phyloP scores from a whole-genome alignment of 2,113 vertebrate genomes.

The Fregetta grallaria region DNA sequence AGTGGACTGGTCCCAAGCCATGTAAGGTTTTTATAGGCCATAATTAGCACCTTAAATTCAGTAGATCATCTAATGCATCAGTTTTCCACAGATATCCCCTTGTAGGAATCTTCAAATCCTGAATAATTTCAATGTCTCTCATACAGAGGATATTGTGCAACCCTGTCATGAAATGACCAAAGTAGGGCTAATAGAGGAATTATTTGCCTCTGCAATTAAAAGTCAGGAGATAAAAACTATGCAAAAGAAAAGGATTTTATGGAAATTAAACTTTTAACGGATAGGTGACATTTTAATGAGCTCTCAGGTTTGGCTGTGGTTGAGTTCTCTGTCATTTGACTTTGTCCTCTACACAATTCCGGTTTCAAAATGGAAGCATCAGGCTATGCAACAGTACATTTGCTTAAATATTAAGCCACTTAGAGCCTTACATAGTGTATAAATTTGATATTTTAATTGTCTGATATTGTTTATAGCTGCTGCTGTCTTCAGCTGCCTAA shows the following conservation, averaged over 20 bases:
- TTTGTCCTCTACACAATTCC: not conserved
- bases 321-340: not conserved
- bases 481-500: not conserved
- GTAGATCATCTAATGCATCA: not conserved
- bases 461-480: not conserved
- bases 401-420: not conserved
- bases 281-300: not conserved
- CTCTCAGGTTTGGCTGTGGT: not conserved
- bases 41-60: not conserved
- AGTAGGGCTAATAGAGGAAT: not conserved
- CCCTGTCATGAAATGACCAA: not conserved
- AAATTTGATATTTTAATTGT: not conserved
- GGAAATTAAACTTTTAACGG: not conserved
- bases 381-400: not conserved
- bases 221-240: not conserved
- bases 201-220: not conserved
- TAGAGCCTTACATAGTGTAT: not conserved
- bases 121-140: not conserved
- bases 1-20: not conserved
- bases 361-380: not conserved
- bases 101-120: not conserved
- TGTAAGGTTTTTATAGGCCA: not conserved
- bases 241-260: not conserved
- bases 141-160: not conserved
- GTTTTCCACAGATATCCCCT: not conserved